Evolutionary conservation across 2,797 vertebrate species (phyloP), one percentile per base, ranked within the genome.

Genomic region (Pogoniulus pusillus): DNA sequence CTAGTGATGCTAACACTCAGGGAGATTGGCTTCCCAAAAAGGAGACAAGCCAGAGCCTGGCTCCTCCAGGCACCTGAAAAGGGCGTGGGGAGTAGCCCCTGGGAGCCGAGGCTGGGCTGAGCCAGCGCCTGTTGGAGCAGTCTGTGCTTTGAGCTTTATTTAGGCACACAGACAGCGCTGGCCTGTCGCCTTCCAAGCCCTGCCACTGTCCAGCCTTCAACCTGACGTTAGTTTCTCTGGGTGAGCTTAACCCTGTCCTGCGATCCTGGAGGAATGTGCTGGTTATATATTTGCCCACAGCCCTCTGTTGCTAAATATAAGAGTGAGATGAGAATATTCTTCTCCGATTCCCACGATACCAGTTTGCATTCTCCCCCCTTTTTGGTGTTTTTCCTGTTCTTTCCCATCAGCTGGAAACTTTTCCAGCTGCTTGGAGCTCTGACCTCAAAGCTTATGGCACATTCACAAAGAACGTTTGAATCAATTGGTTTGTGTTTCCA

Each of bases 351-450:
- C 96, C 96, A 97, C 91, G 96, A 94, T 94, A 96, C 91, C 86
- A 58, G 85, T 92, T 90, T 82, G 77, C 1, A 4, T 81, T 91
- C 89, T 88, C 69, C 74, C 84, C 59, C 57, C 45, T 87, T 78
- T 90, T 64, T 70, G 39, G 59, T 29, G 47, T 90, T 91, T 96
- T 85, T 65, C 65, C 83, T 91, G 72, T 59, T 82, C 74, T 96
- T 97, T 96, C 96, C 90, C 96, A 97, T 96, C 95, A 91, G 95
- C 82, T 96, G 95, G 96, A 96, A 94, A 88, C 75, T 87, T 72
- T 95, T 94, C 81, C 91, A 95, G 86, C 89, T 85, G 91, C 92
- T 92, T 32, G 49, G 57, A 94, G 87, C 82, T 74, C 6, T 91
- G 93, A 96, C 93, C 93, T 95, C 89, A 76, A 89, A 91, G 92